Evolutionary conservation across 64 coral and sea anemone species (phyloP), one percentile per base, ranked within the genome.

Genomic region (Acropora tenuis): DNA sequence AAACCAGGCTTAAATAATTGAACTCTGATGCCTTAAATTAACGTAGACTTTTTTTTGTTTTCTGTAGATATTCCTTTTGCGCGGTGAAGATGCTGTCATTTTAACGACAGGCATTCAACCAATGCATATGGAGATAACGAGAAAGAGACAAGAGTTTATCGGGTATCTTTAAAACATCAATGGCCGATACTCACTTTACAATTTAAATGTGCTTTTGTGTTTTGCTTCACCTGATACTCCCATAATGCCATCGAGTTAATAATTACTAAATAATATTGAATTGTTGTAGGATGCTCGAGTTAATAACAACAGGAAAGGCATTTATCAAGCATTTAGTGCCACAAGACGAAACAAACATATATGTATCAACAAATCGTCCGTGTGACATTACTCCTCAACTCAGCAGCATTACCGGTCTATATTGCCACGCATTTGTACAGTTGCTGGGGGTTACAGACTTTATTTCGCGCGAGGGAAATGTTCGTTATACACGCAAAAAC

Each of bases 261-360:
- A 30, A 30, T 30, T 30, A 30, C 30, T 30, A 30, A 30, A 30
- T 30, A 30, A 71, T 71, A 20, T 40, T 15, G 60, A 63, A 13
- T 63, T 4, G 0, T 20, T 71, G 46, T 44, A 96, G 94, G 13
- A 81, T 80, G 59, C 86, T 96, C 18, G 87, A 71, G 69, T 50
- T 17, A 9, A 57, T 92, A 30, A 89, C 90, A 7, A 90, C 74
- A 46, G 94, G 94, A 68, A 89, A 72, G 15, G 74, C 90, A 0
- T 92, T 96, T 47, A 86, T 96, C 45, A 92, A 88, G 48, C 83
- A 74, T 69, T 77, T 96, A n/a, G 73, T 41, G 46, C 11, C 49
- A 17, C 71, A 74, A 85, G 45, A 87, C 16, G 60, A 53, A 1
- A 47, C 45, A n/a, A 92, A 92, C 49, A 7, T 30, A 0, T 30